Conservation (phyloP, 2,797 vertebrate genomes). For the Apogon talboti region DNA sequence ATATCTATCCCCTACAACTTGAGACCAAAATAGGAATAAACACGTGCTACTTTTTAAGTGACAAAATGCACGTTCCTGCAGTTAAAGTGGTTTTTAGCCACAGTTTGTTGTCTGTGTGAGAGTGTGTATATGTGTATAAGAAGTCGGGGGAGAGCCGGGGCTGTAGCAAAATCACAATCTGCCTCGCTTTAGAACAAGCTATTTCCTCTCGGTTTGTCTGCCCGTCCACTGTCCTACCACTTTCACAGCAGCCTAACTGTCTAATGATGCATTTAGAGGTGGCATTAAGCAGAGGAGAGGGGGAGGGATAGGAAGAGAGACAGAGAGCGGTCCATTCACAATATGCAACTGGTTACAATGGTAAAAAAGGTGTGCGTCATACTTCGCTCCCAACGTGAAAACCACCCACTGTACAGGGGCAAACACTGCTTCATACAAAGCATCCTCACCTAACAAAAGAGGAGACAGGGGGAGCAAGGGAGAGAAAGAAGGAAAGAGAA, state of each 20-base stretch:
- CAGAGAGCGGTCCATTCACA: slow-evolving; percentile 47
- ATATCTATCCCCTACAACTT: background rate
- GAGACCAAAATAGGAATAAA: background rate
- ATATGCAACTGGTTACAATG: slow-evolving; percentile 60
- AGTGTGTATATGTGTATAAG: background rate
- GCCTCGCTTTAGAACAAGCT: slow-evolving; percentile 18
- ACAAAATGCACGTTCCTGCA: too few species aligned
- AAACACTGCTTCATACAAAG: slow-evolving; percentile 51
- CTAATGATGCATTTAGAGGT: slow-evolving; percentile 80
- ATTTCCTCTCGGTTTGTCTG: slow-evolving; percentile 61
- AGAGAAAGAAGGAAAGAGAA: background rate
- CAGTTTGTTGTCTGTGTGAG: background rate
- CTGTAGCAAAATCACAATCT: slow-evolving; percentile 5
- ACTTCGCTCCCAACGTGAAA: slow-evolving; percentile 56
- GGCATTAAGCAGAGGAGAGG: slow-evolving; percentile 66
- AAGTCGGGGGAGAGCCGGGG: background rate
- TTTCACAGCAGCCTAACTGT: slow-evolving; percentile 78
- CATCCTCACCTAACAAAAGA: slow-evolving; percentile 62
- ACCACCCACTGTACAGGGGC: slow-evolving; percentile 40
- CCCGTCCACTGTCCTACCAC: slow-evolving; percentile 73
- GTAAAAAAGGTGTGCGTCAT: slow-evolving; percentile 57
- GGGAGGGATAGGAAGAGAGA: slow-evolving; percentile 4
- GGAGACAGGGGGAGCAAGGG: slow-evolving; percentile 5
- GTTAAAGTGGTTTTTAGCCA: slow-evolving; percentile 1
- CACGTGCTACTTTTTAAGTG: too few species aligned